These are phyloP conservation scores for Heterodera filipjevi DNA, from an alignment of 2,888 invertebrate species.

Conservation along the genomic window DNA sequence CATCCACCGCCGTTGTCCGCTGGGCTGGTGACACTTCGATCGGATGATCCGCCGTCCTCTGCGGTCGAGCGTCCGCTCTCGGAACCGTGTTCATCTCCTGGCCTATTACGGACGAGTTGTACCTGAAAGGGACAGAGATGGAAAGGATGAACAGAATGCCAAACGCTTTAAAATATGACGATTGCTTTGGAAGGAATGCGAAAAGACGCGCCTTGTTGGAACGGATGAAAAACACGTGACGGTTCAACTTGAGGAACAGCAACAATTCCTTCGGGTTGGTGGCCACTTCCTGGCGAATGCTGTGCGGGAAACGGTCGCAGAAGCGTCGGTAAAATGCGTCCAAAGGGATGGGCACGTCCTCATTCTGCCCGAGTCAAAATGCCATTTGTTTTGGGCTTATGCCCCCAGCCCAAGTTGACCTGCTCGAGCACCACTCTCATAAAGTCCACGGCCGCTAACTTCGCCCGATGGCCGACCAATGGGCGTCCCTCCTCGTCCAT, in stretches of 20 bases:
- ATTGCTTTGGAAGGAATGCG: neutral
- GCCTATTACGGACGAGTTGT: slow-evolving; percentile 22
- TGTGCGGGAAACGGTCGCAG: slow-evolving; percentile 64
- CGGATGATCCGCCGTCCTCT: slow-evolving; percentile 48
- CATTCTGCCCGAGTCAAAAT: slow-evolving; percentile 54
- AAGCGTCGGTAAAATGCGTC: slow-evolving; percentile 63
- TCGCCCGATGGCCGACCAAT: slow-evolving; percentile 61
- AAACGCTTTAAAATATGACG: neutral
- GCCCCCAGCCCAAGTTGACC: slow-evolving; percentile 32
- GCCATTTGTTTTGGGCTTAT: slow-evolving; percentile 13
- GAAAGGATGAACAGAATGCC: neutral
- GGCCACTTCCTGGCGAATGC: slow-evolving; percentile 74
- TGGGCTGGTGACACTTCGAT: slow-evolving; percentile 24
- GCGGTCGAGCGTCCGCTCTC: slow-evolving; percentile 58
- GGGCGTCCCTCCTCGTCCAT: slow-evolving; percentile 62
- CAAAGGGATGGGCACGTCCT: slow-evolving; percentile 63
- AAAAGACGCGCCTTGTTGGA: slow-evolving; percentile 72
- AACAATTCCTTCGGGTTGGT: slow-evolving; percentile 86
- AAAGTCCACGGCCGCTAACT: slow-evolving; percentile 64
- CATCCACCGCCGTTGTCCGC: neutral
- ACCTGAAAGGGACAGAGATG: neutral
- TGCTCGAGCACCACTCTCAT: slow-evolving; percentile 60
- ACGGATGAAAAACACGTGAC: slow-evolving; percentile 81
- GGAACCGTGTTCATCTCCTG: slow-evolving; percentile 45
- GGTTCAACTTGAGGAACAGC: slow-evolving; percentile 87